A percentile compares a stretch with the other conserved stretches of the same genome.
Evolutionary conservation across 2,113 vertebrate genomes (phyloP).

Genomic region (Zosterops japonicus): DNA sequence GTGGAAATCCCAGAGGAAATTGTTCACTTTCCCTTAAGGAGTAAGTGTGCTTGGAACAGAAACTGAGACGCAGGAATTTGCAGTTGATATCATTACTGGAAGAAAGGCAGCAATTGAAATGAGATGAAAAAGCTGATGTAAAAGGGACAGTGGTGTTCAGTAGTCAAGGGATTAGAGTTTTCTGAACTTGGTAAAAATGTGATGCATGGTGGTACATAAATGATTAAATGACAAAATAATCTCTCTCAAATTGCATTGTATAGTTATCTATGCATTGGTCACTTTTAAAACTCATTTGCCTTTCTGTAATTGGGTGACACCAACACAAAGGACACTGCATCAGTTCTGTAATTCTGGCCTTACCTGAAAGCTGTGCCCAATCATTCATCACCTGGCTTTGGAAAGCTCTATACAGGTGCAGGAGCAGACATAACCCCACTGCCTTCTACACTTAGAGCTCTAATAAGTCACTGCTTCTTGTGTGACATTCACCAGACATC

Average conservation of each 20-base stretch:
- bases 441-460: background rate
- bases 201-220: background rate
- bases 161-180: background rate
- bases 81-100: background rate
- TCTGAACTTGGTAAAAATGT: background rate
- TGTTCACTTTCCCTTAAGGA: background rate
- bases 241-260: background rate
- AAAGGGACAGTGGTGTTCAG: background rate
- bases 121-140: background rate
- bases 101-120: background rate
- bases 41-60: background rate
- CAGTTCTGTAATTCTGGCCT: background rate
- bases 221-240: background rate
- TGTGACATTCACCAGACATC: background rate
- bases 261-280: rapidly evolving
- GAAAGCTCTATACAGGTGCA: background rate
- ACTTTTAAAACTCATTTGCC: background rate
- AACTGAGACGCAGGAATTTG: background rate
- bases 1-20: background rate
- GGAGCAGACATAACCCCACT: background rate
- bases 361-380: background rate
- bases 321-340: background rate
- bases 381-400: background rate
- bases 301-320: background rate
- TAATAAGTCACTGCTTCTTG: background rate